Conservation (phyloP, 2,797 vertebrate species). For the Limnodromus scolopaceus region DNA sequence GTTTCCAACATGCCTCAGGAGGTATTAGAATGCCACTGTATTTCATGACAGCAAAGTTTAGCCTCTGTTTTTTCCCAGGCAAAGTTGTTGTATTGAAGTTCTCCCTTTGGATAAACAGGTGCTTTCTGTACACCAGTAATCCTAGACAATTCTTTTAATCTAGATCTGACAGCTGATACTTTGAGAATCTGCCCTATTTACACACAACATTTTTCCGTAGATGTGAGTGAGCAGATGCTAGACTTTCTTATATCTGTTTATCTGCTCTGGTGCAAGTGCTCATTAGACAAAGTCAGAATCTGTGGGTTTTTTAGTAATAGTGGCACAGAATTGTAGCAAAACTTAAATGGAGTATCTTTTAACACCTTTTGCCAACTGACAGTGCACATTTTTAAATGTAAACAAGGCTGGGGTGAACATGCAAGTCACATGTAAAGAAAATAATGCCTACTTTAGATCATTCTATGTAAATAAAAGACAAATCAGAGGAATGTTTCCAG, state of each 20-base stretch:
- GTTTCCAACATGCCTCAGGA: background rate
- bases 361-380: background rate
- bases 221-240: background rate
- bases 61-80: background rate
- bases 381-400: background rate
- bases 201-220: background rate
- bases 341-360: background rate
- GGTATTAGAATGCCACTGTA: background rate
- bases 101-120: conserved; percentile 14
- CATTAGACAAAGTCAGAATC: background rate
- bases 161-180: background rate
- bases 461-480: background rate
- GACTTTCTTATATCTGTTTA: background rate
- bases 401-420: background rate
- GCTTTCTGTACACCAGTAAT: background rate
- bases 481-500: background rate
- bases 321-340: background rate
- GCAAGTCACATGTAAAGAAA: background rate
- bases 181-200: background rate
- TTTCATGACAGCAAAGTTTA: background rate
- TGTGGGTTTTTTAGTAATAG: background rate
- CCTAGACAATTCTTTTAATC: background rate
- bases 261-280: background rate
- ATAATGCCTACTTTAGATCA: background rate
- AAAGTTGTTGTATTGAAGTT: background rate